Percentiles rank a stretch among this genome's conserved stretches.
Conservation (phyloP, 2,797 vertebrate species). For the Xenops minutus region DNA sequence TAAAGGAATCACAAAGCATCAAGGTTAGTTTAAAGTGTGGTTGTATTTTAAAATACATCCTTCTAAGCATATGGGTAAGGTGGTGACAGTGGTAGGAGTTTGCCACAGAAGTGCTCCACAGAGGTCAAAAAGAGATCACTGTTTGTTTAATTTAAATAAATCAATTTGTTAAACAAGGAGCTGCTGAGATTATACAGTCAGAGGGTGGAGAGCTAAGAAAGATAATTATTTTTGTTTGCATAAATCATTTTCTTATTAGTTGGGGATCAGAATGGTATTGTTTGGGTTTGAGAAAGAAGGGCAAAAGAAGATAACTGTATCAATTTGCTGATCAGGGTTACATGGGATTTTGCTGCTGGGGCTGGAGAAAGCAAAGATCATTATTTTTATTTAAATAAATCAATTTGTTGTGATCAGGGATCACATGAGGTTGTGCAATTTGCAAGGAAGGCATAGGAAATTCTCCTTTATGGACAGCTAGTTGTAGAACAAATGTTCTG, state of each 20-base stretch:
- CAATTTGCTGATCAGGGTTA: slow-evolving; percentile 58
- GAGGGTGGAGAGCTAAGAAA: slow-evolving; percentile 61
- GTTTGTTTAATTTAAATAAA: slow-evolving; percentile 68
- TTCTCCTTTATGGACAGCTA: not conserved
- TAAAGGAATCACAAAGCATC: not conserved
- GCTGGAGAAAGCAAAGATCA: slow-evolving; percentile 50
- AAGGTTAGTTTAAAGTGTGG: not conserved
- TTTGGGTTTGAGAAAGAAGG: slow-evolving; percentile 43
- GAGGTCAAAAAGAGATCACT: slow-evolving; percentile 56
- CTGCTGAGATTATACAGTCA: slow-evolving; percentile 52
- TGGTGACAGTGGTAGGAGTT: not conserved
- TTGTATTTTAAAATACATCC: not conserved
- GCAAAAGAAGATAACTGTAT: slow-evolving; percentile 59
- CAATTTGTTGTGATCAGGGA: slow-evolving; percentile 68
- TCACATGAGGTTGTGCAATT: slow-evolving; percentile 4
- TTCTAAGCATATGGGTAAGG: not conserved
- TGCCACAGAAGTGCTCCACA: not conserved
- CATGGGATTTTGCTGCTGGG: slow-evolving; percentile 49
- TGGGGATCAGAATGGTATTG: slow-evolving; percentile 59
- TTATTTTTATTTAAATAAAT: slow-evolving; percentile 74
- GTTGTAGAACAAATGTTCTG: not conserved
- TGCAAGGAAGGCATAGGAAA: slow-evolving; percentile 24
- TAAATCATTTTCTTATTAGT: slow-evolving; percentile 76
- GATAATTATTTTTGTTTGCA: slow-evolving; percentile 69
- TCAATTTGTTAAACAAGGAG: slow-evolving; percentile 67